Conservation (phyloP, 1,140 invertebrate species). For the Psix sp. region DNA sequence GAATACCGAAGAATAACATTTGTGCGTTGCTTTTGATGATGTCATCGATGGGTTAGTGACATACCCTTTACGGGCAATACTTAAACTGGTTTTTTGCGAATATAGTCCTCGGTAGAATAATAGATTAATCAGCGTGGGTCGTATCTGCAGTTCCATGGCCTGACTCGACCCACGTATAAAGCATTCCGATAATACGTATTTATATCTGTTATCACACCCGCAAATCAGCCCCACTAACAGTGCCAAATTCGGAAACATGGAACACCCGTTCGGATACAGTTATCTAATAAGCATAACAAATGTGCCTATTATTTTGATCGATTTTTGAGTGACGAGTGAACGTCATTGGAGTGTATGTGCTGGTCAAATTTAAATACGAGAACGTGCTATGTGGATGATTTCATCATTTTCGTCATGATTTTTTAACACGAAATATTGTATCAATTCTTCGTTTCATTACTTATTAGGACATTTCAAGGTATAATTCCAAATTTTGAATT, state of each 20-base stretch:
- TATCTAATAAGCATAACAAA: conserved; percentile 38
- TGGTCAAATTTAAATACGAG: too few species aligned
- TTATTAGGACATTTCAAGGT: too few species aligned
- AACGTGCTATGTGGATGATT: too few species aligned
- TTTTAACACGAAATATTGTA: too few species aligned
- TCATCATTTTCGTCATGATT: too few species aligned
- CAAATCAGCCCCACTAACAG: conserved; percentile 47
- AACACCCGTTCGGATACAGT: conserved; percentile 44
- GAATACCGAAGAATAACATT: too few species aligned
- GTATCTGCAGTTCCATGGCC: conserved; percentile 30
- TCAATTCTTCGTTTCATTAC: too few species aligned
- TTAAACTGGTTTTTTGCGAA: conserved; percentile 47
- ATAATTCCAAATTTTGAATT: too few species aligned
- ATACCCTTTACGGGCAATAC: conserved; percentile 47
- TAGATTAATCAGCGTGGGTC: conserved; percentile 54
- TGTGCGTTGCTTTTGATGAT: conserved; percentile 28
- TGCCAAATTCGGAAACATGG: conserved; percentile 54
- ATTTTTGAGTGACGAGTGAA: conserved; percentile 17
- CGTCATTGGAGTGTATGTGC: conserved; percentile 17
- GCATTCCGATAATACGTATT: conserved; percentile 45
- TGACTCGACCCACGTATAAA: conserved; percentile 31
- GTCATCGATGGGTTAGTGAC: conserved; percentile 44
- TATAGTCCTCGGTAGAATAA: conserved; percentile 32
- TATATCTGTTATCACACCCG: conserved; percentile 36
- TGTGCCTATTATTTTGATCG: conserved; percentile 31